Evolutionary conservation across 2,113 vertebrate species (phyloP).

Genomic region (Dasyornis broadbenti): DNA sequence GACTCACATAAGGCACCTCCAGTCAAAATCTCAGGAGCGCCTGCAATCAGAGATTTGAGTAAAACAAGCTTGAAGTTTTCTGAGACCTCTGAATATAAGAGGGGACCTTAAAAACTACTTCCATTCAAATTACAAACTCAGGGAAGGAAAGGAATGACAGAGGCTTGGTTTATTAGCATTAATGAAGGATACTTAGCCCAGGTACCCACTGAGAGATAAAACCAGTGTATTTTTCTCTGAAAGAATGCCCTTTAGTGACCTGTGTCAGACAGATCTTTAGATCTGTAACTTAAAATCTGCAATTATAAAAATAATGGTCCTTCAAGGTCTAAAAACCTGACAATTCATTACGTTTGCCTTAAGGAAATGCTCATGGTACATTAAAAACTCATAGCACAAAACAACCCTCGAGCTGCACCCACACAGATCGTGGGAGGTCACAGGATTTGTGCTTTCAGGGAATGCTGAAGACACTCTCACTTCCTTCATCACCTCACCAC

Average conservation of each 20-base stretch:
- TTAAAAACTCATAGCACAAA: background rate
- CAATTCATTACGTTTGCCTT: background rate
- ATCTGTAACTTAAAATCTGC: background rate
- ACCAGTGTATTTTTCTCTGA: background rate
- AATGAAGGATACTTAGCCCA: background rate
- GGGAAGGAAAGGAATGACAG: background rate
- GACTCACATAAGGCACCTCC: background rate
- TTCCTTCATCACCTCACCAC: background rate
- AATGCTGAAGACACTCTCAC: background rate
- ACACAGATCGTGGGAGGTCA: fast-evolving
- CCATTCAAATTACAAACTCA: background rate
- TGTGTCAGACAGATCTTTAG: background rate
- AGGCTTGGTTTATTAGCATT: background rate
- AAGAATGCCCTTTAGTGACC: background rate
- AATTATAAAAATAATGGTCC: background rate
- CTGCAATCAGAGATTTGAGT: background rate
- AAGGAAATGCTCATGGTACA: background rate
- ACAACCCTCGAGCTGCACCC: background rate
- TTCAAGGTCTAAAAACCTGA: background rate
- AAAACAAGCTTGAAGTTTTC: background rate
- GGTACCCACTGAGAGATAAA: background rate
- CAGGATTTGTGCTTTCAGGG: background rate
- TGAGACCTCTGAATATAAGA: background rate
- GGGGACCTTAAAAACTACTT: background rate
- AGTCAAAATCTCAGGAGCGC: background rate